Evolutionary conservation across 1,140 invertebrate genomes (phyloP), one percentile per base, ranked within the genome.

Genomic region (Gryon sp.): DNA sequence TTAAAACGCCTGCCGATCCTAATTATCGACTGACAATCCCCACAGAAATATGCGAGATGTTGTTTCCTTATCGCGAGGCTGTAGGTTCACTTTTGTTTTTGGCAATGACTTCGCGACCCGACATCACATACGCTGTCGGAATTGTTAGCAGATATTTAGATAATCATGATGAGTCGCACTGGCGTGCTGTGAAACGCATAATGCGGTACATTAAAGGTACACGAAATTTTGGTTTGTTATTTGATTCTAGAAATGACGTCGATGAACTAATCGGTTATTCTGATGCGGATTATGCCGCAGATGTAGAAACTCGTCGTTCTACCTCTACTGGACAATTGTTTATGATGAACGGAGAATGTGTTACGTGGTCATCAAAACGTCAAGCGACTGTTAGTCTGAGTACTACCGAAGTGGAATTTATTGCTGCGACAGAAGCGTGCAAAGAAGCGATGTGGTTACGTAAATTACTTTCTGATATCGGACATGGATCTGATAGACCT

Each of bases 121-220:
- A 90, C 53, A 82, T 89, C 14, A 57, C 83, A 1, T 89, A 80
- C 62, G 82, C 86, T 2, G 86, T 89, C 0, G 69, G 66, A 9
- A 32, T 78, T 9, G 43, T 83, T 7, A 84, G 82, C 41, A 80
- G 83, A 40, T 88, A 76, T 76, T 66, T 82, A 8, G 76, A 76
- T 36, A 79, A 80, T 19, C 68, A 72, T 26, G 72, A 73, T 14
- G 38, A 66, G 53, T 11, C 18, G 3, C 86, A 87, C 65, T 89
- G 86, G 83, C 26, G n/a, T 16, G 82, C 82, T 15, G 83, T 82
- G 3, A 88, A 88, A 36, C 66, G 83, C 11, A 76, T 90, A 0
- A 70, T 89, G 3, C 16, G 81, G 8, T 89, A 90, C 73, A 38
- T 90, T 0, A 83, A 84, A 53, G 80, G 78, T 18, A 89, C 88